Percentiles rank a stretch among this genome's conserved stretches.
Conservation (phyloP, 2,888 invertebrate species). For the Fragum fragum region DNA sequence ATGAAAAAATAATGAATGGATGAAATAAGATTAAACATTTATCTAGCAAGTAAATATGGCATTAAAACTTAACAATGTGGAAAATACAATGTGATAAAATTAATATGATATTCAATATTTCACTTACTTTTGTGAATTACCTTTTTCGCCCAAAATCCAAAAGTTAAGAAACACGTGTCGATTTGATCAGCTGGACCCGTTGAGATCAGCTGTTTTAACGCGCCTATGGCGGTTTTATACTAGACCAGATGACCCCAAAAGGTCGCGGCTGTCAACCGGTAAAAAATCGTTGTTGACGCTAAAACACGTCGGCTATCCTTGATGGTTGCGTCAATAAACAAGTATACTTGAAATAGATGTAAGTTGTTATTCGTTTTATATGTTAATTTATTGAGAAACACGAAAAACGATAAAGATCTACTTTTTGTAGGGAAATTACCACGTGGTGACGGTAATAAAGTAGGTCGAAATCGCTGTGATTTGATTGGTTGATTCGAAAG, state of each 20-base stretch:
- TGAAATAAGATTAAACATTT: too few relatives aligned
- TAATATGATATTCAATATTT: too few relatives aligned
- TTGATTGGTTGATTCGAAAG: slow-evolving; percentile 25
- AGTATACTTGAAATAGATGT: not conserved
- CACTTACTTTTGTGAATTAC: not conserved
- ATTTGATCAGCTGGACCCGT: slow-evolving; percentile 19
- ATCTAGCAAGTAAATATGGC: too few relatives aligned
- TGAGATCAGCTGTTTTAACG: slow-evolving; percentile 29
- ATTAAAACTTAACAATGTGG: too few relatives aligned
- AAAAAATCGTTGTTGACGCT: slow-evolving; percentile 19
- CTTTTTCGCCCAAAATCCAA: not conserved
- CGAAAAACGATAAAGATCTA: slow-evolving; percentile 7
- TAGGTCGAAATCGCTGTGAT: not conserved
- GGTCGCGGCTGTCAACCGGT: slow-evolving; percentile 21
- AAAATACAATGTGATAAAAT: too few relatives aligned
- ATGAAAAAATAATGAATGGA: too few relatives aligned
- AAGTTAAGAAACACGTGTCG: slow-evolving; percentile 1
- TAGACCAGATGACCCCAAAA: slow-evolving; percentile 15
- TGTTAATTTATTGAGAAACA: not conserved
- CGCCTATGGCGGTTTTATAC: slow-evolving; percentile 22
- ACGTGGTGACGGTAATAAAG: not conserved
- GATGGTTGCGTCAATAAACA: not conserved
- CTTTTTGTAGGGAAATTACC: not conserved
- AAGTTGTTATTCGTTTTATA: not conserved
- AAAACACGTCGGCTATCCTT: slow-evolving; percentile 1